Evolutionary conservation across 2,888 invertebrate genomes (phyloP), one percentile per base, ranked within the genome.

Genomic region (Mactromeris polynyma): DNA sequence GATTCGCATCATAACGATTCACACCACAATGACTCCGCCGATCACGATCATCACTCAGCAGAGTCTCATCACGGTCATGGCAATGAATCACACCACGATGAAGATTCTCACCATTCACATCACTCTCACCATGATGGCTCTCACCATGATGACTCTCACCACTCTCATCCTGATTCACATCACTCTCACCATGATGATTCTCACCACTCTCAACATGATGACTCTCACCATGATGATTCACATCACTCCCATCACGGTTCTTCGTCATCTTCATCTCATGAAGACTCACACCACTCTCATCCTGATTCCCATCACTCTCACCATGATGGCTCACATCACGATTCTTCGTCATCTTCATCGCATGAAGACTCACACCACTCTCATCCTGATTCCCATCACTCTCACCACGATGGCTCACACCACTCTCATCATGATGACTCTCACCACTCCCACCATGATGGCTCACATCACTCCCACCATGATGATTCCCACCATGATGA

Each of bases 301-400:
- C n/a, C n/a, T 7, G 58, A 64, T 26, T 64, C 51, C 0, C 80
- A 80, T 46, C 80, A 80, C 17, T 80, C 80, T 11, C 31, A 26
- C 51, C 80, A 80, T 46, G 80, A 81, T 31, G 54, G 19, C 21
- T 19, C 33, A 33, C 81, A 81, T 54, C 54, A 80, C n/a, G n/a
- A n/a, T n/a, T n/a, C n/a, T n/a, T n/a, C n/a, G n/a, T n/a, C n/a
- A n/a, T 31, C 73, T 46, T 19, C 33, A 31, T 54, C 51, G 54
- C 54, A 80, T 40, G 42, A 42, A 19, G 14, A 6, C 14, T 42
- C 40, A 2, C 42, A 38, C 42, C 40, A n/a, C n/a, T n/a, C n/a
- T n/a, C n/a, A n/a, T n/a, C n/a, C n/a, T n/a, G n/a, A n/a, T n/a
- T n/a, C n/a, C n/a, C n/a, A 79, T 40, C 14, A 26, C 19, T 77